These are phyloP conservation scores for Hirundo rustica DNA, from an alignment of 2,797 vertebrate species.

Conservation along the genomic window DNA sequence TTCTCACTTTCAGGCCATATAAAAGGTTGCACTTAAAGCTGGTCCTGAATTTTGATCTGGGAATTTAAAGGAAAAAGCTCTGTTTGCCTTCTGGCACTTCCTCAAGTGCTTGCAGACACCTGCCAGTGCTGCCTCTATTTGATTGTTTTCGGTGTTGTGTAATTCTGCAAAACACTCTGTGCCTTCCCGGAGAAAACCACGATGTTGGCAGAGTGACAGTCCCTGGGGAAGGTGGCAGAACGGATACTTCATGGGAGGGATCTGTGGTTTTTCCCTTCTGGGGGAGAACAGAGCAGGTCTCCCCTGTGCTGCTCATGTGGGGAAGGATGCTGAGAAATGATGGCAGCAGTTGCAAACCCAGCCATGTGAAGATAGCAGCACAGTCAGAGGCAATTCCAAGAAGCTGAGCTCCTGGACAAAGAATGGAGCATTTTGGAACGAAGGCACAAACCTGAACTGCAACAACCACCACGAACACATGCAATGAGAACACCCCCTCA, in stretches of 20 bases:
- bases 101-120: neutral
- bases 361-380: rapidly evolving
- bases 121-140: neutral
- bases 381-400: neutral
- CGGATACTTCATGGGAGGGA: neutral
- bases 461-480: neutral
- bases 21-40: neutral
- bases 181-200: neutral
- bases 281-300: neutral
- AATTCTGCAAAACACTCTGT: neutral
- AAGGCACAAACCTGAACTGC: neutral
- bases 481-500: neutral
- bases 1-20: neutral
- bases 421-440: neutral
- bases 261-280: neutral
- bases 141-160: neutral
- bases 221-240: neutral
- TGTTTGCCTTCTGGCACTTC: conserved; percentile 1
- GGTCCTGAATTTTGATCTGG: neutral
- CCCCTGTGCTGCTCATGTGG: neutral
- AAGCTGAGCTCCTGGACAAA: neutral
- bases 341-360: neutral
- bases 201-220: neutral
- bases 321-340: neutral
- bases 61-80: neutral